Base-by-base conservation (phyloP, 2,797 vertebrate genomes). In the Lophura swinhoii region DNA sequence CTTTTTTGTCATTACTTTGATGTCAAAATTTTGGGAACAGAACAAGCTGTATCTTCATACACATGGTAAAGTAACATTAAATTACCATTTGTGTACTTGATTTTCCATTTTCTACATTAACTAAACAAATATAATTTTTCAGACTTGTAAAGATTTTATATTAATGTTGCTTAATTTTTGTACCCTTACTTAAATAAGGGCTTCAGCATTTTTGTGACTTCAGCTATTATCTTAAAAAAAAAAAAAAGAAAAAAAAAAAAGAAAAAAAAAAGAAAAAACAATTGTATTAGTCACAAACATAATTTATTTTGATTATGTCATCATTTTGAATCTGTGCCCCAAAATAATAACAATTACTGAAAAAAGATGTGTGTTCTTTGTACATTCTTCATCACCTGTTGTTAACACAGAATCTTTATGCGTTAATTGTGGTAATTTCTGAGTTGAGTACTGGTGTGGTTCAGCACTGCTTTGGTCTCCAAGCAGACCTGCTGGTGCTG, bases 401-500 rank as follows among this genome's bases (percentile, higher is more conserved):
- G 0, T 84, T 51, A 6, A 4, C 3, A 2, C 33, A 24, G 4
- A 20, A 29, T 35, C 23, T 90, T 88, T 76, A 49, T 15, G 0
- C 0, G 1, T 41, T 24, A 51, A 35, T 4, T 31, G 48, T 4
- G 3, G 14, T 26, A 14, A 51, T 37, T 64, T 43, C 43, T 10
- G 43, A 62, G 70, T 46, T 60, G 41, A 37, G 1, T 6, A 6
- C 14, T 26, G 10, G 10, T 9, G 9, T 35, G 41, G 43, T 84
- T 95, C 91, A 91, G 83, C 87, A 86, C 87, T 33, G 16, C 49
- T 60, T 82, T 76, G 74, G 77, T 84, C 86, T 18, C 69, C 1
- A 13, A 8, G 21, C 23, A 39, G 29, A 83, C 16, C 17, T 43
- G 37, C 66, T 60, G 77, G 33, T 10, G 9, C 23, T 51, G 33